Evolutionary conservation across 30 jellyfish, hydroid and myxozoan genomes (phyloP).

Genomic region (Catostylus mosaicus): DNA sequence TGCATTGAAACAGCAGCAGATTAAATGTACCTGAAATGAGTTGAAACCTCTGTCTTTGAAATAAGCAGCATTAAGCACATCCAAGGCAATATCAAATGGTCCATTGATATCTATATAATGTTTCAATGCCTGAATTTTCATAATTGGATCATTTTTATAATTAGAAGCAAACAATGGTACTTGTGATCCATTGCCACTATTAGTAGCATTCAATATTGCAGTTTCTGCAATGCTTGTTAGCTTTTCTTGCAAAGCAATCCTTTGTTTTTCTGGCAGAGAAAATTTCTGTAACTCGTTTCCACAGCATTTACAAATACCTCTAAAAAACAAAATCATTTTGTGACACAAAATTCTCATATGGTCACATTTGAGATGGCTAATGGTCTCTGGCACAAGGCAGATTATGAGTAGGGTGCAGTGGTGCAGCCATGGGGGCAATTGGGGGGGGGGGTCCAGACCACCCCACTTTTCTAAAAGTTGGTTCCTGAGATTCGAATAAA

Average conservation of each 20-base stretch:
- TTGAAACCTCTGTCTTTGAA: conserved; percentile 66
- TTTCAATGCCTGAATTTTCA: conserved; percentile 9
- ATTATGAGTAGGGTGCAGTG: no score
- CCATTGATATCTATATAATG: conserved; percentile 52
- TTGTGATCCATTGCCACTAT: neutral
- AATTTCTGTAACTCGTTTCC: conserved; percentile 41
- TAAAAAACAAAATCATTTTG: conserved; percentile 5
- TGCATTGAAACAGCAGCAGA: no score
- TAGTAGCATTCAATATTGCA: conserved; percentile 15
- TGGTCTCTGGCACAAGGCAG: no score
- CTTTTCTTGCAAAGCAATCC: conserved; percentile 13
- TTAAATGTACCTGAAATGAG: conserved; percentile 71
- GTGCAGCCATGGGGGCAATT: no score
- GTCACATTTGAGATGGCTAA: no score
- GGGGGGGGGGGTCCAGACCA: no score
- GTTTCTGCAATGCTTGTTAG: conserved; percentile 36
- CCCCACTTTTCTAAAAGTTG: no score
- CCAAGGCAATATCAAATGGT: conserved; percentile 67
- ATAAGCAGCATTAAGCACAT: conserved; percentile 64
- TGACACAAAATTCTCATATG: no score
- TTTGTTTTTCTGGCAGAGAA: conserved; percentile 27
- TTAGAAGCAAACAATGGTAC: conserved; percentile 9
- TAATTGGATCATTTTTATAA: neutral
- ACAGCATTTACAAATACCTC: conserved; percentile 72
- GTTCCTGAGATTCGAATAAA: no score